Base-by-base conservation (phyloP, 1,140 invertebrate genomes). In the Lineus longissimus region DNA sequence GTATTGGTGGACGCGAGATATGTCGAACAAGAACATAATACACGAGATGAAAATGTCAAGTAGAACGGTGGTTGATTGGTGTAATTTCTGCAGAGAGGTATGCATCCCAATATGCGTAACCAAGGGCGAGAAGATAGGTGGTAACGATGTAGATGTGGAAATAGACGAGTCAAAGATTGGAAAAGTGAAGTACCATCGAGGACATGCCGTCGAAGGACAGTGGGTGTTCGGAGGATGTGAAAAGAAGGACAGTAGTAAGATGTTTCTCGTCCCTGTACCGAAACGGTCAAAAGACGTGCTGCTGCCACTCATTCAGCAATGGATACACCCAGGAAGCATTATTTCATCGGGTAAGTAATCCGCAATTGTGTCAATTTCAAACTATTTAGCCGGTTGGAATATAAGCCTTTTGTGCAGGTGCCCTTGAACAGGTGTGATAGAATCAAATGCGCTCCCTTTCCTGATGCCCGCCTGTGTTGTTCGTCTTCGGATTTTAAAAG, bases 21-120 rank as follows among this genome's bases (percentile, higher is more conserved):
- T 58, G 13, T 40, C 54, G 13, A 60, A 63, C 22, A 25, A 13
- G 22, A 19, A 57, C 9, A 59, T 66, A 2, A 27, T 27, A 2
- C 29, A 47, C 23, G 61, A 66, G 23, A 13, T 29, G 29, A 17
- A 29, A 11, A 30, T 66, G 9, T 36, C 22, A 27, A 23, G 33
- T 7, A 55, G n/a, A 19, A 55, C 65, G 22, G 51, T 63, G 1
- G 45, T 66, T 13, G 56, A 66, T 36, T 66, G 65, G 65, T 63
- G 25, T 27, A 66, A 63, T 45, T 62, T 66, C 41, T 43, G 55
- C 19, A 13, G 65, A 19, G 65, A 63, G 25, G 61, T 56, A n/a
- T 36, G 31, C 29, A 36, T 36, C 33, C 40, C 17, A 11, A 63
- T 41, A 19, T 27, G 15, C 15, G 19, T 40, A 15, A 58, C 31